Base-by-base conservation (phyloP, 2,888 invertebrate genomes). In the Microplitis deprimator region DNA sequence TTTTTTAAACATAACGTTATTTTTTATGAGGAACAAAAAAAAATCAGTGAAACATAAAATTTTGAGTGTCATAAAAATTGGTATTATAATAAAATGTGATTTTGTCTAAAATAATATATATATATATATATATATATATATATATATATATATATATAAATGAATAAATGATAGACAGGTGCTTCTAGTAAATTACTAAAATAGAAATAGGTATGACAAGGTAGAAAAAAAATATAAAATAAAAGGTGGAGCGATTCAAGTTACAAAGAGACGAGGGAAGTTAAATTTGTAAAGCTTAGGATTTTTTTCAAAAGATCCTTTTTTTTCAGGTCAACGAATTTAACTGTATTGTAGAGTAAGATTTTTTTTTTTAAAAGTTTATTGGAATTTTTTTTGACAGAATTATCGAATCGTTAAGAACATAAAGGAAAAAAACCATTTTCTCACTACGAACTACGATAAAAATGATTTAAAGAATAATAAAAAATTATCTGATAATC, bases 241-340 rank as follows among this genome's bases (percentile, higher is more conserved):
- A 59, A 74, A 38, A 67, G 60, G 20, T 29, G 60, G 38, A 59
- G 38, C 65, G 50, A 67, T 74, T 74, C 61, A 60, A 68, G 67
- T 67, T 67, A 67, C 39, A 67, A 67, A 67, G 39, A 67, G 50
- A 13, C 13, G 50, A 67, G 13, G 67, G 67, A 29, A 67, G 20
- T 20, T 67, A 67, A 67, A 67, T 38, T 67, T 67, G 67, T 67
- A 67, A n/a, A 67, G 67, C 67, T 67, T 67, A 20, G 39, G n/a
- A 67, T 20, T 67, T 67, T 67, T 20, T n/a, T 39, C n/a, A 29
- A 38, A 20, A 20, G 67, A 41, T 59, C 68, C 68, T 68, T 69
- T 75, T 75, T 68, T 75, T 75, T 68, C 75, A 75, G 75, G 75
- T 75, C 75, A 75, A 6, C 20, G 61, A 68, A 68, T 73, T 50